These are phyloP conservation scores for Arctia plantaginis DNA, from an alignment of 2,888 invertebrate species.

Conservation along the genomic window DNA sequence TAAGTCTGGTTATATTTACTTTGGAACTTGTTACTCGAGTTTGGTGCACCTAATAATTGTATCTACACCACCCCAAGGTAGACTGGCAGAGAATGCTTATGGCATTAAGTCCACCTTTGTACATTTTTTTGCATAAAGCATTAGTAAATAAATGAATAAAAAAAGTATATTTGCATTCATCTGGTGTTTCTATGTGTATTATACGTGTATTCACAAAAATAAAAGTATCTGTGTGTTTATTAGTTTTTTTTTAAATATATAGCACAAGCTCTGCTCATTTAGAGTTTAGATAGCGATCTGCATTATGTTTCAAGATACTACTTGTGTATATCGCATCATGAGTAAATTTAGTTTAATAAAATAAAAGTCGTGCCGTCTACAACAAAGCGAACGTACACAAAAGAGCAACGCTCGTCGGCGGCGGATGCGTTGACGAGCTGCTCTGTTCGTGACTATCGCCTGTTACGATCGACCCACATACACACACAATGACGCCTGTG, in stretches of 20 bases:
- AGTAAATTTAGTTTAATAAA: background rate
- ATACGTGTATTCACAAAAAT: background rate
- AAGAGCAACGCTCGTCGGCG: constrained; percentile 55
- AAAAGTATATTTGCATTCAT: background rate
- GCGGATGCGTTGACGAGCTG: constrained; percentile 73
- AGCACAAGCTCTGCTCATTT: background rate
- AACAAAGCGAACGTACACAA: constrained; percentile 50
- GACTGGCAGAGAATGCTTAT: no score
- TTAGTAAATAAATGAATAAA: no score
- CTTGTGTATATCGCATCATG: background rate
- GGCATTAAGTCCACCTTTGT: no score
- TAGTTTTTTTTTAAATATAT: background rate
- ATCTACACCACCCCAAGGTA: no score
- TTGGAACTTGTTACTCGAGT: no score
- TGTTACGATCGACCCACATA: constrained; percentile 82
- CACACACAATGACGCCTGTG: constrained; percentile 49
- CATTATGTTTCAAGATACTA: background rate
- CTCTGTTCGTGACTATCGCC: constrained; percentile 74
- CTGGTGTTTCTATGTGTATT: no score
- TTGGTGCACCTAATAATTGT: no score
- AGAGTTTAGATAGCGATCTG: background rate
- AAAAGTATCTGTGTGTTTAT: background rate
- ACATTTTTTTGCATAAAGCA: no score
- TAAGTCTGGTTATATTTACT: no score
- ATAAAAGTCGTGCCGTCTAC: constrained; percentile 40